phyloP scores from a whole-genome alignment of 2,888 invertebrate species.

The Ferdinandea cuprea region DNA sequence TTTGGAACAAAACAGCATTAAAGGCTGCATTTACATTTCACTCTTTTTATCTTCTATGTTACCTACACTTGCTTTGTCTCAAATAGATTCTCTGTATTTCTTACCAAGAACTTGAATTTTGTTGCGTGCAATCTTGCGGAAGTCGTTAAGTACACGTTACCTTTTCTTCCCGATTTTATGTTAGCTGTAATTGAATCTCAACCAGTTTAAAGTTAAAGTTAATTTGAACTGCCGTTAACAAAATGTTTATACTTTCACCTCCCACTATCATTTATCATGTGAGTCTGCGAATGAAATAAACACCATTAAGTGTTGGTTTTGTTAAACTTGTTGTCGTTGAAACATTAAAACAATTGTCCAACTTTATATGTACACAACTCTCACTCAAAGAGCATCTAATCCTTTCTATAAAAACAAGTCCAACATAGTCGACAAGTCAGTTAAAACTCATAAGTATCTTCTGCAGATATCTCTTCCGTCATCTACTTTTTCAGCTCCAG shows the following conservation, averaged over 20 bases:
- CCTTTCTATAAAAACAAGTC: slow-evolving; percentile 11
- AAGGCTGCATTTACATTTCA: not conserved
- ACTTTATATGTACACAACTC: not conserved
- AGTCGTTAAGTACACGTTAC: slow-evolving; percentile 8
- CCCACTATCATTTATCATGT: slow-evolving; percentile 41
- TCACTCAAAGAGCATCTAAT: slow-evolving; percentile 19
- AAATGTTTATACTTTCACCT: slow-evolving; percentile 54
- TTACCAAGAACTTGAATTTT: slow-evolving; percentile 1
- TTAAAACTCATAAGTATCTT: slow-evolving; percentile 18
- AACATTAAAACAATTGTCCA: not conserved
- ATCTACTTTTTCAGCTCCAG: slow-evolving; percentile 42
- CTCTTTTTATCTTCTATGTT: not conserved
- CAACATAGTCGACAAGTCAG: not conserved
- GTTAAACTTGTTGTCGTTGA: not conserved
- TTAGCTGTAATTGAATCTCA: slow-evolving; percentile 13
- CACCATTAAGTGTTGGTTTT: too few species aligned
- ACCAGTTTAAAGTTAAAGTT: slow-evolving; percentile 4
- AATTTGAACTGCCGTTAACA: not conserved
- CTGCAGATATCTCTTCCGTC: slow-evolving; percentile 46
- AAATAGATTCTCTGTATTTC: not conserved
- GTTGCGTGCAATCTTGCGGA: slow-evolving; percentile 21
- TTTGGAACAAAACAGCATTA: not conserved
- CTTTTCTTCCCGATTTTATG: slow-evolving; percentile 1
- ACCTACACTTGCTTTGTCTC: not conserved
- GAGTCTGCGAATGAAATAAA: too few species aligned